A percentile compares a stretch with the other conserved stretches of the same genome.
phyloP scores from a whole-genome alignment of 1,140 invertebrate genomes.

The Dinoponera quadriceps region DNA sequence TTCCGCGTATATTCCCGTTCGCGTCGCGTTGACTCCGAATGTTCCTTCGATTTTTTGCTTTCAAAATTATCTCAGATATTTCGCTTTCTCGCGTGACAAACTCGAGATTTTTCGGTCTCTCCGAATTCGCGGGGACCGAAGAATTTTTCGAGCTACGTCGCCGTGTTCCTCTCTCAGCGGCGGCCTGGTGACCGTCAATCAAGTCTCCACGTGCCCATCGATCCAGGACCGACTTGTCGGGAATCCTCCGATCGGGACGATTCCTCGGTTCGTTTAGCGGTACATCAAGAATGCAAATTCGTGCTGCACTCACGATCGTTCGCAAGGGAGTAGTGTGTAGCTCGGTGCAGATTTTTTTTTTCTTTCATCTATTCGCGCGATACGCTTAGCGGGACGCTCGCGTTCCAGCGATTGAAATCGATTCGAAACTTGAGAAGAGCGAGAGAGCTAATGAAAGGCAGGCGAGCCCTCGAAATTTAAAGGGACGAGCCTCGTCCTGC shows the following conservation, averaged over 20 bases:
- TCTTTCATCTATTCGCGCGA: slow-evolving; percentile 43
- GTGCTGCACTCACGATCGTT: slow-evolving; percentile 37
- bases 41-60: neutral
- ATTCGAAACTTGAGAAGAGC: slow-evolving; percentile 44
- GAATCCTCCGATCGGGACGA: slow-evolving; percentile 12
- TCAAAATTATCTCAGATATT: too few relatives aligned
- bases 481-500: slow-evolving; percentile 27
- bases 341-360: slow-evolving; percentile 40
- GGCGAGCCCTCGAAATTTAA: slow-evolving; percentile 21
- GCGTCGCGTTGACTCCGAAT: neutral
- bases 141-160: neutral
- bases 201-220: slow-evolving; percentile 21
- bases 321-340: slow-evolving; percentile 22
- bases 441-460: slow-evolving; percentile 49
- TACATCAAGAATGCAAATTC: slow-evolving; percentile 41
- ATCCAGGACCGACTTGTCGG: slow-evolving; percentile 29
- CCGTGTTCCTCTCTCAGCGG: slow-evolving; percentile 25
- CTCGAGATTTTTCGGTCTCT: too few relatives aligned
- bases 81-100: too few relatives aligned
- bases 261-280: slow-evolving; percentile 4
- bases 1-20: neutral
- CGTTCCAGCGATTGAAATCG: slow-evolving; percentile 44
- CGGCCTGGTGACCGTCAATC: neutral
- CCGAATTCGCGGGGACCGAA: too few relatives aligned
- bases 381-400: slow-evolving; percentile 35